phyloP scores from a whole-genome alignment of 1,140 invertebrate species.

The Bombus superbus region DNA sequence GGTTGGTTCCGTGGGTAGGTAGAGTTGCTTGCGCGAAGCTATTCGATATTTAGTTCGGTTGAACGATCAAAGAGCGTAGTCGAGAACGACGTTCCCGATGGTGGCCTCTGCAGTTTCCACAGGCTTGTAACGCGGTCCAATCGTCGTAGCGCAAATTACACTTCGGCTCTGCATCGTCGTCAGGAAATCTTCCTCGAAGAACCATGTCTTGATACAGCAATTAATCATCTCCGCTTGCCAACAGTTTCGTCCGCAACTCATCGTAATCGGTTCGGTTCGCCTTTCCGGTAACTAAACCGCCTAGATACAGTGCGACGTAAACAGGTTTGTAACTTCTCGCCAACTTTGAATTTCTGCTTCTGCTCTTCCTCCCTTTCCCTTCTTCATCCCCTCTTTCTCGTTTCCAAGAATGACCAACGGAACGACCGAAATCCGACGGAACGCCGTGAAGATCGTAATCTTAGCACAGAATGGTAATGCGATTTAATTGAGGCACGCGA shows the following conservation, averaged over 20 bases:
- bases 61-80: conserved; percentile 57
- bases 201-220: conserved; percentile 31
- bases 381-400: neutral
- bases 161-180: conserved; percentile 20
- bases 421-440: neutral
- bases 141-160: conserved; percentile 46
- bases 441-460: neutral
- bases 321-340: neutral
- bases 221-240: conserved; percentile 61
- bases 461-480: neutral
- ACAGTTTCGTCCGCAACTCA: conserved; percentile 52
- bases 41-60: conserved; percentile 49
- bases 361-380: neutral
- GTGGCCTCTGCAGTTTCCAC: neutral
- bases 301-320: neutral
- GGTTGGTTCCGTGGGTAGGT: conserved; percentile 18
- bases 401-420: neutral
- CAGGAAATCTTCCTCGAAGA: conserved; percentile 48
- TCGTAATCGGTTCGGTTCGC: conserved; percentile 7
- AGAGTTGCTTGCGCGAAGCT: conserved; percentile 34
- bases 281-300: neutral
- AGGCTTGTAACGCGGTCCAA: conserved; percentile 38
- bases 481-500: conserved; percentile 27
- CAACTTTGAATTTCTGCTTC: neutral
- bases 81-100: conserved; percentile 8